Base-by-base conservation (phyloP, 2,888 invertebrate species). In the Spisula solida region DNA sequence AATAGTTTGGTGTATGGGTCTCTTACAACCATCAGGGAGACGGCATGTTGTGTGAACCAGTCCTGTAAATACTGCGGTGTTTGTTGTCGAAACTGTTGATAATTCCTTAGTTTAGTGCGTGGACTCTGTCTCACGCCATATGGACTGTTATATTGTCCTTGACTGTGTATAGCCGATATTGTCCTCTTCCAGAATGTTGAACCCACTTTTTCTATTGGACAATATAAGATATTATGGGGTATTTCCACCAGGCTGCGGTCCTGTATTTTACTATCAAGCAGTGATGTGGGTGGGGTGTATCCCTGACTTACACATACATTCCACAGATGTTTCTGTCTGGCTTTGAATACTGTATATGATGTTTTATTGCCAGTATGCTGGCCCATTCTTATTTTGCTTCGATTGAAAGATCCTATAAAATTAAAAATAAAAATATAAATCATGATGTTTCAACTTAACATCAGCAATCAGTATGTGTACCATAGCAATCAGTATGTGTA, bases 131-230 rank as follows among this genome's bases (percentile, higher is more conserved):
- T 81, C 0, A 87, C 31, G n/a, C 84, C 86, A 25, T 88, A 93
- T 0, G 93, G 93, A 0, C 90, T 93, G n/a, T 75, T 83, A 51
- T 87, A 85, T 5, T 56, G 60, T 25, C 87, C 84, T 0, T 88
- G 79, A 18, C 87, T 83, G 16, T 87, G 79, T 51, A 92, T 82
- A 8, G 90, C 88, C 41, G 93, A 89, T 12, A 95, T 75, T 48
- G 93, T 88, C 18, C 91, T 88, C 18, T 87, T 92, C 93, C 94
- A 93, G 86, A 95, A 95, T 0, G 94, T 94, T 10, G 95, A 95
- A 0, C 94, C 95, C 10, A 93, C 93, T 81, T 95, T 95, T 56
- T 94, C 91, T 20, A 95, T 90, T 18, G 94, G 94, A 88, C 95
- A 95, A 86, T 93, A 95, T 0, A 94, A 70, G 18, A 94, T 90